Evolutionary conservation across 2,888 invertebrate genomes (phyloP), one percentile per base, ranked within the genome.

Genomic region (Pseudolycoriella hygida): DNA sequence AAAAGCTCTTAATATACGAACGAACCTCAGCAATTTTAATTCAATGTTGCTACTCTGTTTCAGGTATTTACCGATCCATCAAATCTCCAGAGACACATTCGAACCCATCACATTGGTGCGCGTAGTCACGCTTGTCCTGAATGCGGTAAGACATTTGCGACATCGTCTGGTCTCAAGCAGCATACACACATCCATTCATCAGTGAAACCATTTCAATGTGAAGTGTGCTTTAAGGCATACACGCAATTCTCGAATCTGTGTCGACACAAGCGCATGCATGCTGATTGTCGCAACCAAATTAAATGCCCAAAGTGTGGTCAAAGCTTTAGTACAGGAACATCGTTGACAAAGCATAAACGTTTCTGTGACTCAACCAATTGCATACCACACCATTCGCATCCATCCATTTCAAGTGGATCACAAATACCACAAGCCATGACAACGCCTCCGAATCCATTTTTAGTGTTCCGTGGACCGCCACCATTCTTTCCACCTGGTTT

Each of bases 201-300:
- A 60, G 85, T 94, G 53, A 98, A 98, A 67, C 97, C 97, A 3
- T 97, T 96, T 70, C 84, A 83, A 74, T 93, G 92, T 68, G 87
- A 87, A 62, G 89, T 94, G 53, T 98, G 98, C 71, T 83, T 84
- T 61, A 98, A 98, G 77, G 83, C 93, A 10, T 98, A 98, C 70
- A 98, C 98, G 3, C 98, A 98, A 69, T 98, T 98, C 67, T 97
- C 96, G 34, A 99, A 98, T 66, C 73, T 99, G 58, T 98, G 98
- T 62, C 84, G 98, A n/a, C 98, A 98, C 70, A 94, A 92, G 61
- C 88, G 97, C 47, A 96, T 97, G 92, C 98, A 98, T 72, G 81
- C 85, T 45, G 86, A 89, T 60, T 97, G 96, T 64, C 83, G 92
- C 56, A 84, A 84, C 67, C 82, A 86, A 60, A 87, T 89, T 59